phyloP scores from a whole-genome alignment of 2,797 vertebrate genomes.

The Onychomys arenicola region DNA sequence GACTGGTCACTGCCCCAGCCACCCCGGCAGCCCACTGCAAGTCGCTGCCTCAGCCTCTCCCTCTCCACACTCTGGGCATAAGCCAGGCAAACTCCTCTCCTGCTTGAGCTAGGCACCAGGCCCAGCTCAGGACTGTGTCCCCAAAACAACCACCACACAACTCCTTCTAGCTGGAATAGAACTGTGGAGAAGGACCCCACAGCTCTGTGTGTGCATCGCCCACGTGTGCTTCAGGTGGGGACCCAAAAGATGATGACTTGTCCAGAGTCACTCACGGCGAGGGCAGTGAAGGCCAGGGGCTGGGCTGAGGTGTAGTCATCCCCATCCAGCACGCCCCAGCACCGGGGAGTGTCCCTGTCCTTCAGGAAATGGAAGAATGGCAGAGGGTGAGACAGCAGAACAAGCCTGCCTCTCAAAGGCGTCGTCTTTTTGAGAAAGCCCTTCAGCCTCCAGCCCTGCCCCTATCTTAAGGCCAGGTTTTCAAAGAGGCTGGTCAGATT shows the following conservation, averaged over 20 bases:
- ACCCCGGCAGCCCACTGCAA: not conserved
- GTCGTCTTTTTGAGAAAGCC: accelerated
- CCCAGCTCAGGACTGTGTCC: not conserved
- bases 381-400: not conserved
- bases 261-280: not conserved
- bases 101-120: not conserved
- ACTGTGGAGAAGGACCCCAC: accelerated
- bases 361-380: not conserved
- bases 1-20: no score
- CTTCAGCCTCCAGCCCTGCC: not conserved
- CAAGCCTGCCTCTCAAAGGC: not conserved
- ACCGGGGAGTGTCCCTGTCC: not conserved
- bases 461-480: not conserved
- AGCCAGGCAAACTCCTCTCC: not conserved
- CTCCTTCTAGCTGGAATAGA: not conserved
- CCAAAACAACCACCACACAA: not conserved
- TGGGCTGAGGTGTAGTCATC: accelerated
- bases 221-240: not conserved
- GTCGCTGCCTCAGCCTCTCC: not conserved
- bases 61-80: not conserved
- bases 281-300: not conserved
- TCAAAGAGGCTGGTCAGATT: not conserved
- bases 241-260: not conserved
- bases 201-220: accelerated
- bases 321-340: accelerated